A percentile compares a stretch with the other conserved stretches of the same genome.
Conservation (phyloP, 2,113 vertebrate genomes). For the Syrrhaptes paradoxus region DNA sequence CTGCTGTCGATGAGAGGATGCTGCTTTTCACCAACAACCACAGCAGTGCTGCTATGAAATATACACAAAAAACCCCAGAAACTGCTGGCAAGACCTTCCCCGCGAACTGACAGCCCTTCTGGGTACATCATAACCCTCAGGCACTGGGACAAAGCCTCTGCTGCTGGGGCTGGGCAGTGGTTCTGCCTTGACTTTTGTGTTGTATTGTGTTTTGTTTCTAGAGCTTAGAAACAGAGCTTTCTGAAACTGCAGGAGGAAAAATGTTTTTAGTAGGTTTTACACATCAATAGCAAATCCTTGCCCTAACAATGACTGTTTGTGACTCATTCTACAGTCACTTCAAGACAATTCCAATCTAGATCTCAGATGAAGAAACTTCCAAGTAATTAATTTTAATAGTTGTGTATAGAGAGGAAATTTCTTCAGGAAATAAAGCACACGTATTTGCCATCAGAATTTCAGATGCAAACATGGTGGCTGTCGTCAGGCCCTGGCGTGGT, state of each 20-base stretch:
- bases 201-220: neutral
- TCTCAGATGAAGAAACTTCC: neutral
- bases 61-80: neutral
- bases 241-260: neutral
- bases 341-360: neutral
- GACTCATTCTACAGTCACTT: neutral
- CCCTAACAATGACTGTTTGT: neutral
- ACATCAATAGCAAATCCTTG: neutral
- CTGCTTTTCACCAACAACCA: neutral
- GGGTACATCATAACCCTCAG: neutral
- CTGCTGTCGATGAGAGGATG: neutral
- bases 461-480: neutral
- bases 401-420: neutral
- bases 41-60: neutral
- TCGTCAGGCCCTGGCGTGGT: neutral
- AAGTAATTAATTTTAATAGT: neutral
- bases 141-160: neutral
- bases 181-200: neutral
- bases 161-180: neutral
- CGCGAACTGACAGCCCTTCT: neutral
- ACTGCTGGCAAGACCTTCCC: neutral
- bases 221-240: neutral
- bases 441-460: neutral
- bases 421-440: fast-evolving
- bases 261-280: neutral